phyloP scores from a whole-genome alignment of 2,797 vertebrate genomes.

The Oceanodroma leucorhoa region DNA sequence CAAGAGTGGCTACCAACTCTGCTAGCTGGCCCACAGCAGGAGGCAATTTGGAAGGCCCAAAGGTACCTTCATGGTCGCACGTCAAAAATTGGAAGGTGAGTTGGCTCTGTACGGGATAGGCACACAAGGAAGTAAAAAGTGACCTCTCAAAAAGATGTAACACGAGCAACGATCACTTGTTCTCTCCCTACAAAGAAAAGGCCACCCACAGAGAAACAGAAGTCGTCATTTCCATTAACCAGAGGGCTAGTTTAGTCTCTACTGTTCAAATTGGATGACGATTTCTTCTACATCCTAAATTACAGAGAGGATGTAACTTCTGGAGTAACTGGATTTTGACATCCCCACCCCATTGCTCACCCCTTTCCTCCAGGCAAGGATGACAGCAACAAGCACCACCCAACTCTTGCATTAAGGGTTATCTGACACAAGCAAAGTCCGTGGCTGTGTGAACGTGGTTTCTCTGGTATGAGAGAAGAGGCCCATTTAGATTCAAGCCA shows the following conservation, averaged over 20 bases:
- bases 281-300: conserved; percentile 34
- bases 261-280: background rate
- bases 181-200: background rate
- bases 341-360: conserved; percentile 42
- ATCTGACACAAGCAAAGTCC: background rate
- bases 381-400: conserved; percentile 41
- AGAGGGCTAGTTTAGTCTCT: background rate
- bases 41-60: background rate
- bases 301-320: conserved; percentile 31
- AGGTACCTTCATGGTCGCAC: background rate
- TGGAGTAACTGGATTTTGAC: conserved; percentile 32
- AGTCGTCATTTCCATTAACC: background rate
- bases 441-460: conserved; percentile 43
- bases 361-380: conserved; percentile 22
- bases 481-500: conserved; percentile 53
- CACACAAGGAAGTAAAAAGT: background rate
- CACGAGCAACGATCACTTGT: background rate
- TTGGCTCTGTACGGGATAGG: background rate
- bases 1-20: background rate
- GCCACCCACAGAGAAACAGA: background rate
- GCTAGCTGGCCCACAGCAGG: background rate
- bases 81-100: background rate
- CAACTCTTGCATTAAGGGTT: background rate
- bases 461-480: conserved; percentile 55
- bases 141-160: background rate